Percentiles rank a stretch among this genome's conserved stretches.
These are phyloP conservation scores for Pelodytes ibericus DNA, from an alignment of 2,797 vertebrate species.

Conservation along the genomic window DNA sequence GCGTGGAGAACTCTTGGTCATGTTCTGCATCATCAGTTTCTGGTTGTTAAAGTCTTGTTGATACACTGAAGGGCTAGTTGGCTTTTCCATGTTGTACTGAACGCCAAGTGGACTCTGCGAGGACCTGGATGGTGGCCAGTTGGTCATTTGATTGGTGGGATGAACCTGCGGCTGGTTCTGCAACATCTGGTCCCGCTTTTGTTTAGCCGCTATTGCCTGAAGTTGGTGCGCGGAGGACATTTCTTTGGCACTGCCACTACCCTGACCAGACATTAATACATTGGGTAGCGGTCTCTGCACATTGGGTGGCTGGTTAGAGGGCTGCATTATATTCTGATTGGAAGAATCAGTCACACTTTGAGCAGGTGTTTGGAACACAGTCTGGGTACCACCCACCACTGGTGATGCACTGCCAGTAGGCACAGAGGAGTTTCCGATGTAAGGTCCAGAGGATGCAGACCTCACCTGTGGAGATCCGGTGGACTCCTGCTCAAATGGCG, in stretches of 20 bases:
- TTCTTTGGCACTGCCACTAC: conserved; percentile 79
- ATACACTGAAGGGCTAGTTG: conserved; percentile 86
- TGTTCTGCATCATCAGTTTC: conserved; percentile 82
- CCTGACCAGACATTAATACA: conserved; percentile 78
- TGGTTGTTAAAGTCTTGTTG: conserved; percentile 84
- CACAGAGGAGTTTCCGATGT: conserved; percentile 80
- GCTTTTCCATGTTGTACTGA: conserved; percentile 86
- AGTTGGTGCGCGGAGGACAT: conserved; percentile 94
- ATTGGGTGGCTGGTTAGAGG: conserved; percentile 72
- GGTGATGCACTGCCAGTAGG: conserved; percentile 78
- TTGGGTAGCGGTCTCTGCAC: conserved; percentile 75
- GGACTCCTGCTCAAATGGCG: conserved; percentile 86
- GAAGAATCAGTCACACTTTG: conserved; percentile 72
- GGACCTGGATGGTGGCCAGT: conserved; percentile 81
- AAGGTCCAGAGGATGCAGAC: conserved; percentile 80
- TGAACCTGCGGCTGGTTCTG: conserved; percentile 82
- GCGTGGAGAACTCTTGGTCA: conserved; percentile 87
- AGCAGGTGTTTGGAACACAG: conserved; percentile 73
- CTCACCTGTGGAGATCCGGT: conserved; percentile 85
- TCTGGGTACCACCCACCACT: conserved; percentile 72
- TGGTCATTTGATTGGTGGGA: conserved; percentile 75
- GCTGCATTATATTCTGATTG: conserved; percentile 69
- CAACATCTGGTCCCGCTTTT: conserved; percentile 88
- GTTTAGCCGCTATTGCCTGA: conserved; percentile 92
- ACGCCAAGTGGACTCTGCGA: conserved; percentile 82